A percentile compares a stretch with the other conserved stretches of the same genome.
These are phyloP conservation scores for Aurelia coerulea DNA, from an alignment of 30 jellyfish, hydroid and myxozoan genomes.

Conservation along the genomic window DNA sequence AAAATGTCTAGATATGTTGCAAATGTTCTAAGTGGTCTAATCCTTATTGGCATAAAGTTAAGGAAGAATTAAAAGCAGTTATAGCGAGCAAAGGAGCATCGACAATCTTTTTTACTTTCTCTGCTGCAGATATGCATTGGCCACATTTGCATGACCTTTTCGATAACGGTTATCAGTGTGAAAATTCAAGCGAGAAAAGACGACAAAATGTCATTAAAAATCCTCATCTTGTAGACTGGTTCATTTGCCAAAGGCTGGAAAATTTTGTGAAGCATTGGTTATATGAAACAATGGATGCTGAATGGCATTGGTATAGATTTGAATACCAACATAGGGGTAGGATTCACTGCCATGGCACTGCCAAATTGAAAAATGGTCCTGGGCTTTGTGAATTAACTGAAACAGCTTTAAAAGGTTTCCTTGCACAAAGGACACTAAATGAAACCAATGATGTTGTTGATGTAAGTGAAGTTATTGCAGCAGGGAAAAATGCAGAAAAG, in stretches of 20 bases:
- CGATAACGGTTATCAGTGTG: too few relatives aligned
- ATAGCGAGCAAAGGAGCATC: too few relatives aligned
- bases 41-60: constrained; percentile 5
- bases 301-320: too few relatives aligned
- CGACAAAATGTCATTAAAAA: too few relatives aligned
- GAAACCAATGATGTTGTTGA: not conserved
- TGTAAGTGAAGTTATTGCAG: not conserved
- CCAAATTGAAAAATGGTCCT: not conserved
- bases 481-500: constrained; percentile 18
- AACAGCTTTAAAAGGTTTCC: not conserved
- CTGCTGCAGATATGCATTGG: too few relatives aligned
- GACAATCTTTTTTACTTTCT: too few relatives aligned
- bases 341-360: not conserved
- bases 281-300: too few relatives aligned
- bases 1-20: not conserved
- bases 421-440: not conserved
- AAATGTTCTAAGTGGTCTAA: constrained; percentile 11
- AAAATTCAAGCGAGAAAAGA: too few relatives aligned
- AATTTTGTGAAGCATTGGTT: too few relatives aligned
- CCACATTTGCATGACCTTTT: too few relatives aligned
- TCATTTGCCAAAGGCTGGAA: too few relatives aligned
- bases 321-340: constrained; percentile 3
- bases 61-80: not conserved
- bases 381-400: constrained; percentile 34
- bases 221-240: too few relatives aligned